Percentiles rank a stretch among this genome's conserved stretches.
phyloP scores from a whole-genome alignment of 2,797 vertebrate species.

The Paedocypris micromegethes region DNA sequence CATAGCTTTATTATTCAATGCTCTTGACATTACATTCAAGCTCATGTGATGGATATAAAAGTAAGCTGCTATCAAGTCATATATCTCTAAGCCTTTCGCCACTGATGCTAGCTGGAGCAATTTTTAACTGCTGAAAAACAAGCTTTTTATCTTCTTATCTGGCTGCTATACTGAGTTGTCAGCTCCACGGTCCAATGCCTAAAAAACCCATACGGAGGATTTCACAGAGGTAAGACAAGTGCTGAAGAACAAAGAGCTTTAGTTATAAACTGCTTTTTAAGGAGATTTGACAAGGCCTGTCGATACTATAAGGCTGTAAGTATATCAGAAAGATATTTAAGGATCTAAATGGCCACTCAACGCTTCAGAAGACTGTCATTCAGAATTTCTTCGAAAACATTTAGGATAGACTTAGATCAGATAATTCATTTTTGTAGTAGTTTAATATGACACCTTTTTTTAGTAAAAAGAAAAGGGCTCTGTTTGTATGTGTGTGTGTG shows the following conservation, averaged over 20 bases:
- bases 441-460: too few relatives aligned
- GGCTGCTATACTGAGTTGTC: slow-evolving; percentile 36
- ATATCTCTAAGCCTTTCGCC: slow-evolving; percentile 26
- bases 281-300: slow-evolving; percentile 30
- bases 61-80: slow-evolving; percentile 32
- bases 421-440: too few relatives aligned
- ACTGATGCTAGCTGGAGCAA: slow-evolving; percentile 30
- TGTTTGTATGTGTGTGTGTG: too few relatives aligned
- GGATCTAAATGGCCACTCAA: slow-evolving; percentile 14
- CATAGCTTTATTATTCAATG: slow-evolving; percentile 25
- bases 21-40: slow-evolving; percentile 26
- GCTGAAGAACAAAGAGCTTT: slow-evolving; percentile 27
- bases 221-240: slow-evolving; percentile 14
- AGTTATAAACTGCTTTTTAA: slow-evolving; percentile 34
- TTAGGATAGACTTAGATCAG: neutral
- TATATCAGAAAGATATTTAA: slow-evolving; percentile 29
- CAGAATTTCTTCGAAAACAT: neutral
- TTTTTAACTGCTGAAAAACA: slow-evolving; percentile 38
- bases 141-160: slow-evolving; percentile 41
- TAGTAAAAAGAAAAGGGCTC: too few relatives aligned
- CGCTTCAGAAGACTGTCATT: neutral
- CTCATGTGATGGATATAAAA: slow-evolving; percentile 35
- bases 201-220: slow-evolving; percentile 24
- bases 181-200: slow-evolving; percentile 29
- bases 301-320: slow-evolving; percentile 25